A percentile compares a stretch with the other conserved stretches of the same genome.
phyloP scores from a whole-genome alignment of 2,797 vertebrate genomes.

The Etheostoma perlongum region DNA sequence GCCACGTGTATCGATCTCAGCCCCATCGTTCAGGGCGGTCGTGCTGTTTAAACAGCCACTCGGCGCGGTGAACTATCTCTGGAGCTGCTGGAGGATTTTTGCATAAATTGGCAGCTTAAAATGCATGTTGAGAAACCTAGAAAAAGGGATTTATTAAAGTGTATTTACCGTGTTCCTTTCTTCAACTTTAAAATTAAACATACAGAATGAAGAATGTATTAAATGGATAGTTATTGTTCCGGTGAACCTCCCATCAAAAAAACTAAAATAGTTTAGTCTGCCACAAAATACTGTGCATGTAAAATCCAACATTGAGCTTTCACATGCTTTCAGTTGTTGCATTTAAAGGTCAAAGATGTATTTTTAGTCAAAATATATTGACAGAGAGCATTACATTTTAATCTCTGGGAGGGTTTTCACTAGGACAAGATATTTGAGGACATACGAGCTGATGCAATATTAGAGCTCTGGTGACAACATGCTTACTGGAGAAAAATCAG shows the following conservation, averaged over 20 bases:
- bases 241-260: not conserved
- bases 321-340: slow-evolving; percentile 4
- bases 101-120: slow-evolving; percentile 20
- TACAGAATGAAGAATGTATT: slow-evolving; percentile 6
- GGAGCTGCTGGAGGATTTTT: slow-evolving; percentile 23
- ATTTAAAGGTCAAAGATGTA: slow-evolving; percentile 21
- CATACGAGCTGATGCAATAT: slow-evolving; percentile 20
- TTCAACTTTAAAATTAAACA: not conserved
- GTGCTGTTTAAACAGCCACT: slow-evolving; percentile 59
- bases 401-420: slow-evolving; percentile 23
- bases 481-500: slow-evolving; percentile 9
- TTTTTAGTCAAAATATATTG: slow-evolving; percentile 27
- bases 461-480: not conserved
- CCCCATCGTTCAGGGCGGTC: slow-evolving; percentile 29
- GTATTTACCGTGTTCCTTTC: not conserved
- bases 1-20: slow-evolving; percentile 64
- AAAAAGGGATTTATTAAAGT: not conserved
- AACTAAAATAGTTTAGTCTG: slow-evolving; percentile 15
- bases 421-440: slow-evolving; percentile 35
- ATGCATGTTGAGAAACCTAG: not conserved
- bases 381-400: slow-evolving; percentile 26
- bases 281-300: slow-evolving; percentile 3
- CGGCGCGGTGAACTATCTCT: slow-evolving; percentile 41
- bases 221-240: not conserved
- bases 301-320: not conserved